Conservation (phyloP, 2,888 invertebrate genomes). For the Cephus pygmeus region DNA sequence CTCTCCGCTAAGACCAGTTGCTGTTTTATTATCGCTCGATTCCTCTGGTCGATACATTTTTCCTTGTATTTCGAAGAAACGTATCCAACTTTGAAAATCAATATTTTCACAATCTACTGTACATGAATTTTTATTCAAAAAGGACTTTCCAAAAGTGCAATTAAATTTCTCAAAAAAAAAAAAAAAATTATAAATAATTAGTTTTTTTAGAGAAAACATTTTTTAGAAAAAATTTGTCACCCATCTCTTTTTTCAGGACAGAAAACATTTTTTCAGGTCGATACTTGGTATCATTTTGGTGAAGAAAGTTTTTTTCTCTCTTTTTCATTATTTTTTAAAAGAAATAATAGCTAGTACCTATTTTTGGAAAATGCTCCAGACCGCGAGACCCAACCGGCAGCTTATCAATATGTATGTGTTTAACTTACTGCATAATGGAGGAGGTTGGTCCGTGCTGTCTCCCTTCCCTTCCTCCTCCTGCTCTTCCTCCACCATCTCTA, state of each 20-base stretch:
- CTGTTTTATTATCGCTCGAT: too few species aligned
- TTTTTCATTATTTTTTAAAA: background rate
- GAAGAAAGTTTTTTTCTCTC: background rate
- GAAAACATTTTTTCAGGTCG: background rate
- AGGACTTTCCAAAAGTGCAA: too few species aligned
- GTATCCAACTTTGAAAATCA: too few species aligned
- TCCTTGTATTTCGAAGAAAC: too few species aligned
- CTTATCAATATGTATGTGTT: constrained; percentile 56
- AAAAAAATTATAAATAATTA: too few species aligned
- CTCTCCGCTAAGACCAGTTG: too few species aligned
- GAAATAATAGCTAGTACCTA: background rate
- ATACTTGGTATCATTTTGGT: background rate
- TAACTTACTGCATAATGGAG: constrained; percentile 52
- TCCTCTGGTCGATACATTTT: too few species aligned
- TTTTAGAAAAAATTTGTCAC: background rate
- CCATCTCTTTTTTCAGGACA: background rate
- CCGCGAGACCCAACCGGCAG: constrained; percentile 9
- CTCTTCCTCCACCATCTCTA: background rate
- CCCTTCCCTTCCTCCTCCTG: background rate
- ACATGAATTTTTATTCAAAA: too few species aligned
- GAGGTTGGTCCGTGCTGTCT: constrained; percentile 9
- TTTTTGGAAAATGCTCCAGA: background rate
- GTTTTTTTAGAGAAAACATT: background rate
- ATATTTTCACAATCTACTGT: too few species aligned
- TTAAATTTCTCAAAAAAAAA: too few species aligned